These are phyloP conservation scores for Spisula subtruncata DNA, from an alignment of 2,888 invertebrate genomes.

Conservation along the genomic window DNA sequence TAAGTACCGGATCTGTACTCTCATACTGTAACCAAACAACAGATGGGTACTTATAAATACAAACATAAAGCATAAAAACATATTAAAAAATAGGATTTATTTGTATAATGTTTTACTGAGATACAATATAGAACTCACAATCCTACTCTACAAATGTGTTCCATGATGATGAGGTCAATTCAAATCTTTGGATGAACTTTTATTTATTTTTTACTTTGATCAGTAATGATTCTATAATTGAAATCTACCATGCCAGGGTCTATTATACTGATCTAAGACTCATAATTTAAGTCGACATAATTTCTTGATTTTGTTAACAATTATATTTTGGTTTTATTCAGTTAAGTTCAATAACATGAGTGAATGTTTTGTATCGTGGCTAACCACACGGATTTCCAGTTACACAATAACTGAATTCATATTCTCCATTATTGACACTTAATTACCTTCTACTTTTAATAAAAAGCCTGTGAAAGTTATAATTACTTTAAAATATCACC, in stretches of 20 bases:
- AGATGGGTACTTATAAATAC: neutral
- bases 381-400: neutral
- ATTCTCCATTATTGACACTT: neutral
- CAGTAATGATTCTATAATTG: neutral
- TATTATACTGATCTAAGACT: neutral
- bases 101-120: neutral
- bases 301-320: neutral
- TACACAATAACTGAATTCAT: conserved; percentile 20
- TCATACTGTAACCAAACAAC: neutral
- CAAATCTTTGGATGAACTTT: too few relatives aligned
- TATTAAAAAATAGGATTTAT: neutral
- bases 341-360: conserved; percentile 2
- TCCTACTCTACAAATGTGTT: neutral
- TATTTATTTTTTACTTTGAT: neutral
- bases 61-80: too few relatives aligned
- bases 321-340: neutral
- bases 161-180: neutral
- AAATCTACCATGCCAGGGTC: neutral
- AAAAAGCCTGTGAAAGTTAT: neutral
- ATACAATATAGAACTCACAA: neutral
- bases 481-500: conserved; percentile 6
- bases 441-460: conserved; percentile 23
- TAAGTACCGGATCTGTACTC: neutral
- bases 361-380: neutral
- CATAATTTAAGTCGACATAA: neutral